Percentiles rank a stretch among this genome's conserved stretches.
These are phyloP conservation scores for Actinia equina DNA, from an alignment of 64 coral and sea anemone species.

Conservation along the genomic window DNA sequence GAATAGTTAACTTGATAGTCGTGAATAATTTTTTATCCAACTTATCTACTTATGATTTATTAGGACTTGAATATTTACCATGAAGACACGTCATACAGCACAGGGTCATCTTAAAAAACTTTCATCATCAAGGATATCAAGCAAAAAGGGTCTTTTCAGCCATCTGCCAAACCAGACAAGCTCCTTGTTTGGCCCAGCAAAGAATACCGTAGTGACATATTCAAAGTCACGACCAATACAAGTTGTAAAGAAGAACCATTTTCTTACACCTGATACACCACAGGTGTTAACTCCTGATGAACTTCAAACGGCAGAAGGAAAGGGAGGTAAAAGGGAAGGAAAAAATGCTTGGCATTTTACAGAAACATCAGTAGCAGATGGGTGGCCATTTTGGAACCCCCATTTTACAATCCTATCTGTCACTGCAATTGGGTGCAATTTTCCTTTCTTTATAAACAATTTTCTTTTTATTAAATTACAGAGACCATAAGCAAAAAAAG, in stretches of 20 bases:
- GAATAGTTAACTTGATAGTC: neutral
- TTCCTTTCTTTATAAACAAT: neutral
- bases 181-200: slow-evolving; percentile 26
- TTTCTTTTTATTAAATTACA: neutral
- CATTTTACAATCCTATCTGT: no score
- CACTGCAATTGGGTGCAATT: no score
- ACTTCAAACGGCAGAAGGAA: neutral
- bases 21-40: neutral
- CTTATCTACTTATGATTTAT: no score
- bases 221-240: slow-evolving; percentile 45
- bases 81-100: neutral
- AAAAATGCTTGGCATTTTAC: no score
- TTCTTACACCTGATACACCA: slow-evolving; percentile 53
- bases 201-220: slow-evolving; percentile 44
- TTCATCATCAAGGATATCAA: neutral
- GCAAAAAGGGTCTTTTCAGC: neutral
- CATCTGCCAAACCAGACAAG: neutral
- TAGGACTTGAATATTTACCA: neutral
- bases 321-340: no score
- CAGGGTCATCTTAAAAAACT: neutral
- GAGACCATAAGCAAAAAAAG: neutral
- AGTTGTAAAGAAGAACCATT: slow-evolving; percentile 23
- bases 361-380: no score
- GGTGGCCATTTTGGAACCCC: no score
- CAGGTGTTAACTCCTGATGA: slow-evolving; percentile 16